Conservation (phyloP, 2,888 invertebrate genomes). For the Drosophila glabriapex region DNA sequence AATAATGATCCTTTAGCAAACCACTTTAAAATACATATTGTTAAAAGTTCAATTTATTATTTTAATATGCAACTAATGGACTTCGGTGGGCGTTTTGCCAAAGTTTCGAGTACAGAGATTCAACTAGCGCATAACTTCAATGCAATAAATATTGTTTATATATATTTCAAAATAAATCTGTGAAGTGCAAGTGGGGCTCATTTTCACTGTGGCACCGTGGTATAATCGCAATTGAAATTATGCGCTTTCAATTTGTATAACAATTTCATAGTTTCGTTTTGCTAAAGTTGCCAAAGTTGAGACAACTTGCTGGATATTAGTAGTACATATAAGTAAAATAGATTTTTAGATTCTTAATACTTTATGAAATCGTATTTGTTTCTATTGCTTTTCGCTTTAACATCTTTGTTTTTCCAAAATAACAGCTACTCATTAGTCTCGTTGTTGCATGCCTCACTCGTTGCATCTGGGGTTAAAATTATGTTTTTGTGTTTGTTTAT, state of each 20-base stretch:
- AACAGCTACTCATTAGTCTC: conserved; percentile 55
- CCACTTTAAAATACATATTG: conserved; percentile 30
- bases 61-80: conserved; percentile 42
- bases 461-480: conserved; percentile 31
- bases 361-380: conserved; percentile 22
- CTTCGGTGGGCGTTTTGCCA: conserved; percentile 74
- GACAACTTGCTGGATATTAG: background rate
- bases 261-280: background rate
- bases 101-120: conserved; percentile 46
- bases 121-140: conserved; percentile 43
- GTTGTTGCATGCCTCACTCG: conserved; percentile 61
- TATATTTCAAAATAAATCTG: background rate
- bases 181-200: conserved; percentile 32
- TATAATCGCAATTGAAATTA: conserved; percentile 38
- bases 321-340: conserved; percentile 15
- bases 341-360: conserved; percentile 12
- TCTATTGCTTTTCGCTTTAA: conserved; percentile 35
- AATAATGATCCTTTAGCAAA: conserved; percentile 56
- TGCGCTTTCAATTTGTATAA: conserved; percentile 29
- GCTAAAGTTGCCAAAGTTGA: background rate
- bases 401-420: conserved; percentile 28
- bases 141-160: conserved; percentile 15
- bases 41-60: conserved; percentile 11
- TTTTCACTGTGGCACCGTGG: conserved; percentile 11
- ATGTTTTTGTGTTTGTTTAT: background rate